Base-by-base conservation (phyloP, 1,140 invertebrate species). In the Apis laboriosa region DNA sequence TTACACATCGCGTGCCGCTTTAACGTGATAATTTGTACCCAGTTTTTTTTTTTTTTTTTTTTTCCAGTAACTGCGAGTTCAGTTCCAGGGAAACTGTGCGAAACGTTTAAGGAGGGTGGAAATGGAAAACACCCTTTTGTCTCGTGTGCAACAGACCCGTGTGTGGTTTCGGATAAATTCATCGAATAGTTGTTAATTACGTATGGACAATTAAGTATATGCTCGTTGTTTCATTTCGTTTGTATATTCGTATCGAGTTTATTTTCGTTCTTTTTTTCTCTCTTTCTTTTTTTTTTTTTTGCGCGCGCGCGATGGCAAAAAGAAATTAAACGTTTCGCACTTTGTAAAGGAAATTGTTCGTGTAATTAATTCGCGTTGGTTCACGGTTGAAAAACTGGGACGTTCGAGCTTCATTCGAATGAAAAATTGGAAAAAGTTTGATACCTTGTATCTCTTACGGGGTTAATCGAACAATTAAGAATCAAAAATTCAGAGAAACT, bases 1-100 rank as follows among this genome's bases (percentile, higher is more conserved):
- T 19, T n/a, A 21, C 15, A 51, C 73, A 19, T 61, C 58, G 73
- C 56, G 55, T 24, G 34, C 21, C 12, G 34, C 9, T 80, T 66
- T n/a, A 43, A 66, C 61, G 60, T 56, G 55, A 74, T 80, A 75
- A 80, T 80, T 75, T 75, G 28, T 34, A 19, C 13, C 77, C n/a
- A 51, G 70, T 5, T 43, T n/a, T 34, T 34, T 34, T 34, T 34
- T 34, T 34, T 34, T 34, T 34, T 3, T 34, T 34, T 34, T 34
- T 34, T 73, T 64, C 66, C 78, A 28, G 60, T 49, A 51, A 53
- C 51, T 73, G 2, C 24, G 43, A 19, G 21, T 43, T 80, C 15
- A 24, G 0, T 24, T 24, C 24, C 24, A 24, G 24, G 24, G 24
- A 2, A 15, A 49, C 43, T 15, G 21, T 55, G 12, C 49, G 75